Conservation (phyloP, 53 echinoderm and acorn worm genomes). For the Arbacia lixula region DNA sequence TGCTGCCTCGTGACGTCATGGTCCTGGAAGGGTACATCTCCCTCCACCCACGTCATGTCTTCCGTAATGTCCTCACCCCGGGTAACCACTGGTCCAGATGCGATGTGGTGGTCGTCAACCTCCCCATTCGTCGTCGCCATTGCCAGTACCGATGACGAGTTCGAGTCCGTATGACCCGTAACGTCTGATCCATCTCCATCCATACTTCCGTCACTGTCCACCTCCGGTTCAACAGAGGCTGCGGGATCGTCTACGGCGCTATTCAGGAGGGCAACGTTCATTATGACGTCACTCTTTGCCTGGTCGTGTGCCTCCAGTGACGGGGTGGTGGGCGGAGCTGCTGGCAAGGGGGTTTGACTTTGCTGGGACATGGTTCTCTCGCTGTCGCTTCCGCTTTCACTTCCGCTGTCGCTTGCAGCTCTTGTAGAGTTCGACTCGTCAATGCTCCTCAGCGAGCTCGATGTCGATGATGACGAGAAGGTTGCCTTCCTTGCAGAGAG, state of each 20-base stretch:
- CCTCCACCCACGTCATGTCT: constrained; percentile 38
- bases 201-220: background rate
- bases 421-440: constrained; percentile 55
- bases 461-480: constrained; percentile 63
- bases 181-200: background rate
- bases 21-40: constrained; percentile 6
- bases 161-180: background rate
- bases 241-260: background rate
- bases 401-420: background rate
- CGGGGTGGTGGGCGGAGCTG: constrained; percentile 38
- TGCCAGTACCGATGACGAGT: background rate
- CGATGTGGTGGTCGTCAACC: background rate
- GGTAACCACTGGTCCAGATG: background rate
- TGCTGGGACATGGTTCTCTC: background rate
- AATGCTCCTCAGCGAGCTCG: constrained; percentile 74
- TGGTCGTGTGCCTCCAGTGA: background rate
- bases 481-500: constrained; percentile 62
- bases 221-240: background rate
- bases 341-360: constrained; percentile 1
- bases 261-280: constrained; percentile 7
- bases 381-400: constrained; percentile 1
- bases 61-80: background rate
- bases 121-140: background rate
- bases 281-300: background rate
- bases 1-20: background rate